Evolutionary conservation across 2,888 invertebrate genomes (phyloP), one percentile per base, ranked within the genome.

Genomic region (Marronus borbonicus): DNA sequence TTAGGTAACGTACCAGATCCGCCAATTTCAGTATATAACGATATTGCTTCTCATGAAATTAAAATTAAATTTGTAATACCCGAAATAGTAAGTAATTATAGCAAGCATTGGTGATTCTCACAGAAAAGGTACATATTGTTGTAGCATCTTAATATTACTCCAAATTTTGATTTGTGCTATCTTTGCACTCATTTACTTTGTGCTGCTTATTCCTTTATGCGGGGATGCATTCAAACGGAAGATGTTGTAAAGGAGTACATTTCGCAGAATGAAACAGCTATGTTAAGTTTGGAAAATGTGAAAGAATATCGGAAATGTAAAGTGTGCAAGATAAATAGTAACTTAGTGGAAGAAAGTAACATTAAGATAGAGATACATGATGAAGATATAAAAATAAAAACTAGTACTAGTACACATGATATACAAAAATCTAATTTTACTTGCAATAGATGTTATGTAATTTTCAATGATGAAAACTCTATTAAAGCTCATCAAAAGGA

Each of bases 31-130:
- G 17, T 31, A 17, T 74, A 44, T 14, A 58, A 39, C 20, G 49
- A 62, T 17, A 39, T 1, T 28, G 39, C n/a, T 44, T 28, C 64
- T 24, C n/a, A 75, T 24, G 20, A 69, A 52, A 28, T 10, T 7
- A 62, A 75, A 75, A 75, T 75, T 7, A 58, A 62, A 44, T 49
- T n/a, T 0, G 4, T 75, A 24, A 60, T 77, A 49, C 77, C 72
- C 1, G 72, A 77, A 77, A 70, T 77, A 24, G 77, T 77, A 77
- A 77, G 64, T 58, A 44, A 17, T 68, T 28, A n/a, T 55, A 36
- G 31, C 14, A n/a, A 55, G 1, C 50, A 50, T 52, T 50, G 14
- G 3, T 1, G 14, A 14, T 50, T 24, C 12, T 44, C 31, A 60
- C n/a, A 55, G 20, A 17, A 14, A 3, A 55, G 17, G 3, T 17